Evolutionary conservation across 2,888 invertebrate genomes (phyloP).

Genomic region (Brachyptera risi): DNA sequence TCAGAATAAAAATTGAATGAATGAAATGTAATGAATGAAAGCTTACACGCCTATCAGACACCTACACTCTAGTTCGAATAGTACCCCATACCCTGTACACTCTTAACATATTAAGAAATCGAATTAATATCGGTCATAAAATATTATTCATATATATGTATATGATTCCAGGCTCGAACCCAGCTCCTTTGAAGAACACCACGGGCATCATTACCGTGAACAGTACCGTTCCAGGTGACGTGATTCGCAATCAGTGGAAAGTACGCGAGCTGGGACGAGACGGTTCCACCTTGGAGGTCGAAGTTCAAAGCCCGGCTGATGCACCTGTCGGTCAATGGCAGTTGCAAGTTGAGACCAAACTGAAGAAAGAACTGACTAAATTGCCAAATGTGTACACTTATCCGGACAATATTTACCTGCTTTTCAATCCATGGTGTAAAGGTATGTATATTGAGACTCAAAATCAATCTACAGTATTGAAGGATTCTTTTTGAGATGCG

Average conservation of each 20-base stretch:
- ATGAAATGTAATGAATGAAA: no score
- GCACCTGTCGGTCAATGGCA: constrained; percentile 66
- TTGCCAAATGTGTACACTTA: constrained; percentile 49
- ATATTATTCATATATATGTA: no score
- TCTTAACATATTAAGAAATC: no score
- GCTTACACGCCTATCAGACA: no score
- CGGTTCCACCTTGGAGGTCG: background rate
- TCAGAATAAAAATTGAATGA: no score
- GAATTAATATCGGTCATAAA: no score
- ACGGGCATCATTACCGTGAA: background rate
- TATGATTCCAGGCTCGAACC: constrained; percentile 12
- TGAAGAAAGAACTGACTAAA: constrained; percentile 34
- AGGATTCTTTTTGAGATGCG: no score
- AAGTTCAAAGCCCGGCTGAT: constrained; percentile 62
- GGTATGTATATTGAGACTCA: constrained; percentile 53
- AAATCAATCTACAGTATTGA: no score
- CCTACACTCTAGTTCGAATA: no score
- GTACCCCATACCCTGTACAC: no score
- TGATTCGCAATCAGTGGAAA: background rate
- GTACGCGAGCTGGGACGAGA: background rate
- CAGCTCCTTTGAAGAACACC: constrained; percentile 14
- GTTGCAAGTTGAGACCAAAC: constrained; percentile 57
- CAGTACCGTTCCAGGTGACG: background rate
- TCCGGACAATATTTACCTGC: constrained; percentile 65
- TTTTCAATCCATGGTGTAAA: constrained; percentile 81